phyloP scores from a whole-genome alignment of 2,888 invertebrate species.

The Anthoptus insignis region DNA sequence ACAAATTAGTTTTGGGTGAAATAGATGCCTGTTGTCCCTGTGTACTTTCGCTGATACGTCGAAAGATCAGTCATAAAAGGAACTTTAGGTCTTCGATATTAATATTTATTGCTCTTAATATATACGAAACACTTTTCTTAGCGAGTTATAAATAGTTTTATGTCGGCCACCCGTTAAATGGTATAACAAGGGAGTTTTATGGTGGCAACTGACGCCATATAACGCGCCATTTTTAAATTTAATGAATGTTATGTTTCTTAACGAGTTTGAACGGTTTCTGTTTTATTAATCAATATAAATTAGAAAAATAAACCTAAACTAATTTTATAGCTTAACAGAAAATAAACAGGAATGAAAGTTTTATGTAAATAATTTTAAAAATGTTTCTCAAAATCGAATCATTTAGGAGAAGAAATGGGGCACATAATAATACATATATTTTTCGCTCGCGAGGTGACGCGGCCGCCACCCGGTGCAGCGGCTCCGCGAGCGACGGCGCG shows the following conservation, averaged over 20 bases:
- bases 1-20: constrained; percentile 62
- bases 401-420: no score
- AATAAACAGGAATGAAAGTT: no score
- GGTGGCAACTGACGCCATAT: constrained; percentile 23
- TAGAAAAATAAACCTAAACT: background rate
- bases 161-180: constrained; percentile 76
- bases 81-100: constrained; percentile 73
- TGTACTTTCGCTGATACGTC: constrained; percentile 58
- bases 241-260: constrained; percentile 54
- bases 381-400: no score
- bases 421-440: no score
- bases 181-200: constrained; percentile 66
- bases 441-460: no score
- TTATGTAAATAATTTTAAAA: no score
- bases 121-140: constrained; percentile 73
- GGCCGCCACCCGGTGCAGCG: no score
- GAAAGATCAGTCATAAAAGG: constrained; percentile 70
- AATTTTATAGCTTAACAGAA: no score
- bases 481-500: no score
- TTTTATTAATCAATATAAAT: constrained; percentile 8
- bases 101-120: constrained; percentile 78
- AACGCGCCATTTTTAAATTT: constrained; percentile 60
- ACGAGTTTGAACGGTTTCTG: constrained; percentile 28
- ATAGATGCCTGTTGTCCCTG: constrained; percentile 59
- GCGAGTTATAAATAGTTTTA: constrained; percentile 81